A percentile compares a stretch with the other conserved stretches of the same genome.
Conservation (phyloP, 2,888 invertebrate genomes). For the Portevinia maculata region DNA sequence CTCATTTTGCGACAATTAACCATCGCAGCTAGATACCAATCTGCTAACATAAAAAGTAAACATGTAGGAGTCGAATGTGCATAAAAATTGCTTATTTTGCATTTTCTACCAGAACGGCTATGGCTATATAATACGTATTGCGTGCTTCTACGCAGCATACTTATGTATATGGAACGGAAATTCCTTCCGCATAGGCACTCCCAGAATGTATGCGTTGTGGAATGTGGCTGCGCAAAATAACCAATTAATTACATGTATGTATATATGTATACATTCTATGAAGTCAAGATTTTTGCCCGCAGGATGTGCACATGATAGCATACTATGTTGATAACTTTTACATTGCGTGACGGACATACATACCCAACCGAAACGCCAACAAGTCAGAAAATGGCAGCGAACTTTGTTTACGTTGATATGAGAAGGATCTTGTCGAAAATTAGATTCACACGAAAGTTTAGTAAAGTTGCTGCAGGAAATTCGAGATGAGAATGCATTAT, state of each 20-base stretch:
- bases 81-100: not conserved
- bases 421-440: slow-evolving; percentile 40
- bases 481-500: slow-evolving; percentile 46
- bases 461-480: slow-evolving; percentile 33
- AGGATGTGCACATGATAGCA: slow-evolving; percentile 47
- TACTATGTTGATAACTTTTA: slow-evolving; percentile 8
- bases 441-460: slow-evolving; percentile 32
- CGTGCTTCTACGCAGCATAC: slow-evolving; percentile 19
- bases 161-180: slow-evolving; percentile 27
- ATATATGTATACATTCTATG: no score
- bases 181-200: slow-evolving; percentile 33
- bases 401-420: slow-evolving; percentile 11
- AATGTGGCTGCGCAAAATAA: slow-evolving; percentile 32
- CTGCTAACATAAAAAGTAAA: not conserved
- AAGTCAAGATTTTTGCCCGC: slow-evolving; percentile 30
- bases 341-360: slow-evolving; percentile 1
- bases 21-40: not conserved
- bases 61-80: not conserved
- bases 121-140: not conserved
- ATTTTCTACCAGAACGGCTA: not conserved
- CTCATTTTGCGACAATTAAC: slow-evolving; percentile 4
- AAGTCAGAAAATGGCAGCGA: slow-evolving; percentile 43
- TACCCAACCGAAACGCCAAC: not conserved
- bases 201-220: not conserved
- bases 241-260: slow-evolving; percentile 54